Evolutionary conservation across 2,113 vertebrate species (phyloP), one percentile per base, ranked within the genome.

Genomic region (Odobenus rosmarus): DNA sequence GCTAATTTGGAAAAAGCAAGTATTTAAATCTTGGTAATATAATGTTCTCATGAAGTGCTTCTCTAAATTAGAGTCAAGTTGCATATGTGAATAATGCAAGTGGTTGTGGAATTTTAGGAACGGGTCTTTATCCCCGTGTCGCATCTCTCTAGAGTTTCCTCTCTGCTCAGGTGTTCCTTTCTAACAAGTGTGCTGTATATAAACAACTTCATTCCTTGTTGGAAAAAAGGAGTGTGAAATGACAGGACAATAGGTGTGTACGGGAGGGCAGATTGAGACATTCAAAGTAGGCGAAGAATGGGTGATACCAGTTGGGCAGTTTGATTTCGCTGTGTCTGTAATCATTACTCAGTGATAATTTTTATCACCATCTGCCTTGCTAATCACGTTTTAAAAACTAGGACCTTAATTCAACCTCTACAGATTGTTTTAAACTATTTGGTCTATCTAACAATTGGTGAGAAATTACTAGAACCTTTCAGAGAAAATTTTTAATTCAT

Each of bases 401-500:
- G 62, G 86, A 94, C 82, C 89, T 91, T 62, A 53, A 77, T 83
- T 89, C 91, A 64, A 21, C 79, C 93, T 76, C 64, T 77, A 33
- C 62, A 95, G 86, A 93, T 74, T 92, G 93, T 95, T 97, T 94
- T 59, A 80, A 97, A 93, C 92, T 80, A 83, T 95, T 93, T 93
- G 89, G 95, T 86, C 97, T 97, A 64, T 92, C 87, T 89, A 93
- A 97, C 91, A 74, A 71, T n/a, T 95, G 89, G 87, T 95, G 93
- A 93, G 96, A 94, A 97, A 84, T 83, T 92, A 92, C 83, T 95
- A 95, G 80, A 89, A 72, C 79, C 87, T 97, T 77, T 67, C 89
- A 61, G 87, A 93, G 82, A 90, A 96, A 67, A 72, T n/a, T 83
- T 97, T 90, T 31, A 79, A 96, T 97, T 96, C 98, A 94, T 98